These are phyloP conservation scores for Vannuccia rotundouncinata DNA, from an alignment of 2,888 invertebrate genomes.

Conservation along the genomic window DNA sequence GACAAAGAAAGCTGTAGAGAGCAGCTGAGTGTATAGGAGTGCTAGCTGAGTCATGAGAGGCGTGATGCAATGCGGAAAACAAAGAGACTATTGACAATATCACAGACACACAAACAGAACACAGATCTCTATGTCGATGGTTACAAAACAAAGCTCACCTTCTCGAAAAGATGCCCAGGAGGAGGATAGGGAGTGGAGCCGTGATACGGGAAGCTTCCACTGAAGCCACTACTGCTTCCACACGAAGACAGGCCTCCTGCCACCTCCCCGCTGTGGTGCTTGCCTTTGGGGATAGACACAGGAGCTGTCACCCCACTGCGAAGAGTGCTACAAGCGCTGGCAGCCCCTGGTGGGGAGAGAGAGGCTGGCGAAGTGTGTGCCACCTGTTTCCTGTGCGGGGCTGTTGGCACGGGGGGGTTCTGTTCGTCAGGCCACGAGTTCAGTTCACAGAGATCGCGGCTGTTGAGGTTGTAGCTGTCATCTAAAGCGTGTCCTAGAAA, in stretches of 20 bases:
- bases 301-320: constrained; percentile 1
- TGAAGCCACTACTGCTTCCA: constrained; percentile 31
- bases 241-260: not conserved
- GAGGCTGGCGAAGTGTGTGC: not conserved
- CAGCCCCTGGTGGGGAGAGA: not conserved
- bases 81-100: too few relatives aligned
- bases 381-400: not conserved
- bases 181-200: not conserved
- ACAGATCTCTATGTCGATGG: too few relatives aligned
- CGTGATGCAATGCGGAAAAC: too few relatives aligned
- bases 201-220: constrained; percentile 25
- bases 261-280: not conserved
- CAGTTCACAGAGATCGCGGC: constrained; percentile 1
- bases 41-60: too few relatives aligned
- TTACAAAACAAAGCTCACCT: not conserved
- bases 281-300: not conserved
- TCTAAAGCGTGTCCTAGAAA: not conserved
- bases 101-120: too few relatives aligned
- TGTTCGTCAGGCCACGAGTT: constrained; percentile 7
- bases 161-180: not conserved
- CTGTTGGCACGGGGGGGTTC: too few relatives aligned
- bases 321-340: not conserved
- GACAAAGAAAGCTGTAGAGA: too few relatives aligned
- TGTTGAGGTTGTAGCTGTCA: constrained; percentile 7
- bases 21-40: too few relatives aligned